These are phyloP conservation scores for Sclerodermus sp. DNA, from an alignment of 2,888 invertebrate species.

Conservation along the genomic window DNA sequence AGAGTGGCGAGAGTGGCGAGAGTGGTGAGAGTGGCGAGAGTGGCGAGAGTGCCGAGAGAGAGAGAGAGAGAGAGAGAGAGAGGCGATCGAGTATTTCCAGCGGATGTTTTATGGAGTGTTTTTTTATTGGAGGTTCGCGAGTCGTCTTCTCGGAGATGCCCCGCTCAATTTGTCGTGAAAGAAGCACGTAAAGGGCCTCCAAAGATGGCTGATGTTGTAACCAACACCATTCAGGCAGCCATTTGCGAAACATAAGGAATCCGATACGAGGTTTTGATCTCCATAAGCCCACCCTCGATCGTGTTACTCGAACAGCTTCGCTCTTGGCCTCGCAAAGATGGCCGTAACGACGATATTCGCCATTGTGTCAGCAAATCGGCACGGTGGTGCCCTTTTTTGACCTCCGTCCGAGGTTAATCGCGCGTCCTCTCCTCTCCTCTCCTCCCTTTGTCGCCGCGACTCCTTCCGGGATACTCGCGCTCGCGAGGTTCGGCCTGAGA, in stretches of 20 bases:
- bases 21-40: too few species aligned
- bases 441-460: conserved; percentile 32
- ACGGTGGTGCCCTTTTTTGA: conserved; percentile 26
- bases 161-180: conserved; percentile 12
- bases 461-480: conserved; percentile 6
- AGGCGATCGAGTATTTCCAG: too few species aligned
- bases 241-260: conserved; percentile 52
- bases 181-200: conserved; percentile 46
- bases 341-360: conserved; percentile 34
- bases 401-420: conserved; percentile 35
- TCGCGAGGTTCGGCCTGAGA: neutral
- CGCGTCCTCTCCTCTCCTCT: too few species aligned
- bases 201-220: conserved; percentile 55
- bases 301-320: conserved; percentile 45
- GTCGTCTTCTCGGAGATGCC: neutral
- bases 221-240: conserved; percentile 52
- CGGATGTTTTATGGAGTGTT: too few species aligned
- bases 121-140: neutral
- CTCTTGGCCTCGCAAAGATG: conserved; percentile 33
- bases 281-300: conserved; percentile 56
- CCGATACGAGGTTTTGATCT: conserved; percentile 55
- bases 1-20: too few species aligned
- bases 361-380: conserved; percentile 25
- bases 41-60: too few species aligned
- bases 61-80: too few species aligned